Conservation (phyloP, 2,113 vertebrate genomes). For the Daubentonia madagascariensis region DNA sequence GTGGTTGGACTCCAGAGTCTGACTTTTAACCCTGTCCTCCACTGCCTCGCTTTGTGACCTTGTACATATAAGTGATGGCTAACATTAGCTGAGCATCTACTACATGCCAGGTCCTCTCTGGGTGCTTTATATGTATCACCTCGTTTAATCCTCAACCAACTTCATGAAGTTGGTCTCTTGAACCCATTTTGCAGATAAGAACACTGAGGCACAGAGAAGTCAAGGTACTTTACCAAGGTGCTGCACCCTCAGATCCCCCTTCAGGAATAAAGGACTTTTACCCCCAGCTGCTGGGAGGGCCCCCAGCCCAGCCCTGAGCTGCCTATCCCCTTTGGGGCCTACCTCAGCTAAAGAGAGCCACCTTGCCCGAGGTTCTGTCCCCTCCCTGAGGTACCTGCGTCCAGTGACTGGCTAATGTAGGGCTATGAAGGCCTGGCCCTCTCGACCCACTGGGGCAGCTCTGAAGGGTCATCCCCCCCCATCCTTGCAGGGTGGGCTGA, state of each 20-base stretch:
- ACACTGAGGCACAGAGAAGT: not conserved
- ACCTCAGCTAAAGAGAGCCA: not conserved
- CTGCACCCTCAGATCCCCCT: not conserved
- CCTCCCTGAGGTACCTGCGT: not conserved
- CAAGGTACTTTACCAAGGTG: not conserved
- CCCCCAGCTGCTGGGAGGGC: not conserved
- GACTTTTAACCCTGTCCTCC: not conserved
- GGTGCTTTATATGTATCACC: fast-evolving
- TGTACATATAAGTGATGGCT: not conserved
- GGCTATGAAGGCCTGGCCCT: not conserved
- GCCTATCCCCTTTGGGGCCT: not conserved
- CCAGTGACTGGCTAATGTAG: not conserved
- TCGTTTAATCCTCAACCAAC: not conserved
- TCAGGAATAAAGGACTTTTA: not conserved
- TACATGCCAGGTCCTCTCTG: not conserved
- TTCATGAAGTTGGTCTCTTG: not conserved
- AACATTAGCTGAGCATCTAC: fast-evolving
- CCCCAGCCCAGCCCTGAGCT: not conserved
- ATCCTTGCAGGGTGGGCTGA: not conserved
- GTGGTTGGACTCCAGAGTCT: not conserved
- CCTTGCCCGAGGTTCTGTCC: not conserved
- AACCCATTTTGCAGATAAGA: not conserved
- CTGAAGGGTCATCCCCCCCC: not conserved
- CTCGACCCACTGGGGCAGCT: not conserved
- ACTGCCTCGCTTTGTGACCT: not conserved